Conservation (phyloP, 2,113 vertebrate species). For the Athene cunicularia region DNA sequence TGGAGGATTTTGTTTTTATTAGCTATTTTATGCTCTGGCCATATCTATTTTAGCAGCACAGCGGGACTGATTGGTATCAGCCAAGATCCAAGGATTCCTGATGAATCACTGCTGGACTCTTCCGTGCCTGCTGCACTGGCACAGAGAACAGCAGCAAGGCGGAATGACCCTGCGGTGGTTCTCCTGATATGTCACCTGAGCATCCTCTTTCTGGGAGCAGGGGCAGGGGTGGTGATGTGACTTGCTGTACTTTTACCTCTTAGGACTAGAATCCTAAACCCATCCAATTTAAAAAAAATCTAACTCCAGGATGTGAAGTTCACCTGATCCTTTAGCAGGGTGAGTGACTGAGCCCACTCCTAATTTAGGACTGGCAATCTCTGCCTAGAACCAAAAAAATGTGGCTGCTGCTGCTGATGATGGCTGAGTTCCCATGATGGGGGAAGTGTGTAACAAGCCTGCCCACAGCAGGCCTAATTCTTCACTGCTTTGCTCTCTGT, state of each 20-base stretch:
- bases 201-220: background rate
- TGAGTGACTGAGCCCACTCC: background rate
- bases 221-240: accelerated
- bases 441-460: background rate
- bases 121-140: background rate
- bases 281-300: background rate
- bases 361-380: background rate
- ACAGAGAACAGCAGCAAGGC: background rate
- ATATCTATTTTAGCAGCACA: conserved; percentile 69
- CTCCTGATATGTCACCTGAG: conserved; percentile 11
- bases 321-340: background rate
- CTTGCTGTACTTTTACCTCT: background rate
- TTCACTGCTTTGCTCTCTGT: background rate
- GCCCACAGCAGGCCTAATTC: background rate
- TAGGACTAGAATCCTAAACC: background rate
- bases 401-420: background rate
- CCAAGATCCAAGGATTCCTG: conserved; percentile 58
- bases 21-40: conserved; percentile 66
- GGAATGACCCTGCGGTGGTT: background rate
- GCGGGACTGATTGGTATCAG: conserved; percentile 64
- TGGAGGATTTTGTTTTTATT: conserved; percentile 66
- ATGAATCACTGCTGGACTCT: conserved; percentile 63
- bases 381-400: background rate
- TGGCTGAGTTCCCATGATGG: accelerated
- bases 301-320: background rate